A percentile compares a stretch with the other conserved stretches of the same genome.
phyloP scores from a whole-genome alignment of 2,113 vertebrate genomes.

The Urocolius indicus region DNA sequence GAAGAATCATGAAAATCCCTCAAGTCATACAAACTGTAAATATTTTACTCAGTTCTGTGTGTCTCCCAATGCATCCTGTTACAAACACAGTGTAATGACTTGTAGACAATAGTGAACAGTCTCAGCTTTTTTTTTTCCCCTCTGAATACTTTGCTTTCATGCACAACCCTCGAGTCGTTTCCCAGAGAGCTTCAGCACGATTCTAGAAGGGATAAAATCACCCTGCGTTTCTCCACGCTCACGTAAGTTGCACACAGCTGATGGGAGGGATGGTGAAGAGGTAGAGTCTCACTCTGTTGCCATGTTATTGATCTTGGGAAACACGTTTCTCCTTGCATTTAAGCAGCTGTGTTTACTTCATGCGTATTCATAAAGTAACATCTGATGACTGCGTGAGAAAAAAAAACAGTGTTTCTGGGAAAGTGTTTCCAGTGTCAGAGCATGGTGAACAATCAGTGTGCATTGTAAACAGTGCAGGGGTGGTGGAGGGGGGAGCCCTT shows the following conservation, averaged over 20 bases:
- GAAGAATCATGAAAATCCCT: neutral
- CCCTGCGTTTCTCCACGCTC: neutral
- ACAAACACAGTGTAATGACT: conserved; percentile 12
- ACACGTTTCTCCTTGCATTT: neutral
- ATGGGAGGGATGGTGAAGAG: neutral
- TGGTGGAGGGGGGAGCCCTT: neutral
- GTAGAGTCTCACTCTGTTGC: neutral
- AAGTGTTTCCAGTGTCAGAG: neutral
- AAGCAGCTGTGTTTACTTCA: conserved; percentile 4
- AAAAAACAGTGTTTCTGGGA: neutral
- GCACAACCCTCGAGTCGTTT: neutral
- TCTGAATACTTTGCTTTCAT: conserved; percentile 24
- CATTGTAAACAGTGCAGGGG: neutral
- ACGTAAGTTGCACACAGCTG: neutral
- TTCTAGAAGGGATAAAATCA: conserved; percentile 41
- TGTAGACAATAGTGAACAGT: conserved; percentile 3
- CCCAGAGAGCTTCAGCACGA: neutral
- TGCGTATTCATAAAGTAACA: conserved; percentile 17
- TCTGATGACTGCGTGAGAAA: neutral
- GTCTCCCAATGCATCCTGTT: neutral
- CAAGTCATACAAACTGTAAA: neutral
- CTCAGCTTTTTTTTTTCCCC: conserved; percentile 12
- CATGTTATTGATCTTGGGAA: neutral
- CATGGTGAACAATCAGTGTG: neutral
- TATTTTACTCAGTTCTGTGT: neutral